Evolutionary conservation across 2,113 vertebrate genomes (phyloP).

Genomic region (Chiloscyllium plagiosum): DNA sequence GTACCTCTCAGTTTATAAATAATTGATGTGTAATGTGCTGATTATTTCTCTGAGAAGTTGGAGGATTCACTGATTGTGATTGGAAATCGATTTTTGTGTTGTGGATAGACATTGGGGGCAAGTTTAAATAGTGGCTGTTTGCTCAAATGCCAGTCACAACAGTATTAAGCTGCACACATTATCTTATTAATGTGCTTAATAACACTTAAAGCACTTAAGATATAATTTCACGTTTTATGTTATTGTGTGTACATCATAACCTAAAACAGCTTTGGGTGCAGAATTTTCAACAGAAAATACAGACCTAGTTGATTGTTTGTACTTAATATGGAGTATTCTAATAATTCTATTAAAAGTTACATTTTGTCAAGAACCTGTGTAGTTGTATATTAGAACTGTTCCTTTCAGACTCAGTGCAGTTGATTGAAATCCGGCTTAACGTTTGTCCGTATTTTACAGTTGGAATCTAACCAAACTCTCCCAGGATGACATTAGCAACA

Average conservation of each 20-base stretch:
- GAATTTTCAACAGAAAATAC: neutral
- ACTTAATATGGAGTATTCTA: neutral
- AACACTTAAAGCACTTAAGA: neutral
- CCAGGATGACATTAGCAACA: neutral
- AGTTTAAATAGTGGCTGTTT: neutral
- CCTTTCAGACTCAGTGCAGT: neutral
- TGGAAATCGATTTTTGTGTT: neutral
- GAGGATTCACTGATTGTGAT: neutral
- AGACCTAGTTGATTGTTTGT: neutral
- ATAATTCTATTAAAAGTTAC: neutral
- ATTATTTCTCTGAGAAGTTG: neutral
- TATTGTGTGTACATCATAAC: neutral
- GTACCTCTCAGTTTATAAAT: neutral
- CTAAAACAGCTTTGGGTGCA: neutral
- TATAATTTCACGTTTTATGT: too few species aligned
- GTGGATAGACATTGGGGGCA: neutral
- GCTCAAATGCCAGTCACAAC: neutral
- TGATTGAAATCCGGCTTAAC: neutral
- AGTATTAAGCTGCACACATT: neutral
- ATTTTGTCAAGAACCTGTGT: neutral
- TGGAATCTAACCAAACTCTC: neutral
- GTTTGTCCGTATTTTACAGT: neutral
- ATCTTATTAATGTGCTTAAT: neutral
- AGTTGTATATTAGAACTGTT: neutral
- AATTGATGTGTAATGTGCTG: neutral